Evolutionary conservation across 1,140 invertebrate genomes (phyloP), one percentile per base, ranked within the genome.

Genomic region (Zaprionus africanus): DNA sequence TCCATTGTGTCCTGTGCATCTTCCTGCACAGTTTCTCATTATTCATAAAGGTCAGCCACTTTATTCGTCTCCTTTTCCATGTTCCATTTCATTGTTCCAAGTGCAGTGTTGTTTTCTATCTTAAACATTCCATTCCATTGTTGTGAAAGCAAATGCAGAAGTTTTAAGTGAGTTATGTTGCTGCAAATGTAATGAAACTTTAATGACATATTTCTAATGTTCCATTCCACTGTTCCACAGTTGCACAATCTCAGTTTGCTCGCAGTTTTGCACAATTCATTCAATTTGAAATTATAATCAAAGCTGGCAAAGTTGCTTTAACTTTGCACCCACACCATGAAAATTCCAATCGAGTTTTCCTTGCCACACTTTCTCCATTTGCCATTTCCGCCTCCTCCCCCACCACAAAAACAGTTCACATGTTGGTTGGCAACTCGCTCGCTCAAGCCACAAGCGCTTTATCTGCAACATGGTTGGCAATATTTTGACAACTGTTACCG

Each of bases 401-500:
- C 11, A 9, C 13, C 41, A 5, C 6, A 2, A 9, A 43, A 46
- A 17, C 41, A 46, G 41, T 17, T 46, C 41, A 17, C 41, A 46
- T 46, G 41, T 11, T 43, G 7, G 41, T 43, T 43, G 41, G 41
- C 41, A 43, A 43, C 62, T 34, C 28, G 13, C 19, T 17, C 43
- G 7, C 43, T 7, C 43, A 46, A 15, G 15, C 22, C 24, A 31
- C 53, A 56, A 31, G 53, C 62, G 36, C 63, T 65, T 65, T 56
- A 56, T 43, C 63, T 65, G 82, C 60, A 78, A 49, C 66, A 54
- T 72, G 76, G 78, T 79, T 73, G 65, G 68, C 81, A 81, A 90
- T 88, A 90, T 88, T 90, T 90, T 88, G 84, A 88, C 84, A 88
- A 88, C 85, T 88, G 84, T 90, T 90, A 81, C 85, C 85, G 68